Percentiles rank a stretch among this genome's conserved stretches.
Conservation (phyloP, 2,888 invertebrate genomes). For the Ectobius pallidus region DNA sequence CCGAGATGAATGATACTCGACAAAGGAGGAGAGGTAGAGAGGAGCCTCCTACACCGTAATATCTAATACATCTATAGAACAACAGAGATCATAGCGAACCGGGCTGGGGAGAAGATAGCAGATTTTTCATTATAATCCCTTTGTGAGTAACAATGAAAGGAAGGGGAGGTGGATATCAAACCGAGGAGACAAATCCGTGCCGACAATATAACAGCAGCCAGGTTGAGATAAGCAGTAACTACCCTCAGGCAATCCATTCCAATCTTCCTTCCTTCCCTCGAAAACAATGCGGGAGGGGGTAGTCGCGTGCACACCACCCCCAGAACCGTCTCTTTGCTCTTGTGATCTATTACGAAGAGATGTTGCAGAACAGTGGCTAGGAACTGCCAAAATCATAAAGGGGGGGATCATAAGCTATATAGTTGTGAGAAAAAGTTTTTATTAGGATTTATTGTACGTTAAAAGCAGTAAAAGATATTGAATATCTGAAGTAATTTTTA, state of each 20-base stretch:
- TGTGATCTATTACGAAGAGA: neutral
- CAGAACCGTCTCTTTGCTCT: neutral
- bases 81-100: neutral
- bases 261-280: constrained; percentile 7
- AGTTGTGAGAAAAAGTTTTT: too few species aligned
- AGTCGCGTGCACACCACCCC: too few species aligned
- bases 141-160: constrained; percentile 12
- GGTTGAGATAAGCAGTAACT: neutral
- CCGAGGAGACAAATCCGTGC: neutral
- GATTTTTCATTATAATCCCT: neutral
- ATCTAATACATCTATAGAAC: neutral
- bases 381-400: too few species aligned
- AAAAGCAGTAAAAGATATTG: too few species aligned
- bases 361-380: neutral
- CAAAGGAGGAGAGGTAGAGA: neutral
- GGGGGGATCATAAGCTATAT: too few species aligned
- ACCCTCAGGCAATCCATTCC: constrained; percentile 8
- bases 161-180: constrained; percentile 1
- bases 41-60: neutral
- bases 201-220: constrained; percentile 3
- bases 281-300: neutral
- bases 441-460: too few species aligned
- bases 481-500: too few species aligned
- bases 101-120: neutral
- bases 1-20: neutral